Evolutionary conservation across 2,797 vertebrate genomes (phyloP).

Genomic region (Macropodus opercularis): DNA sequence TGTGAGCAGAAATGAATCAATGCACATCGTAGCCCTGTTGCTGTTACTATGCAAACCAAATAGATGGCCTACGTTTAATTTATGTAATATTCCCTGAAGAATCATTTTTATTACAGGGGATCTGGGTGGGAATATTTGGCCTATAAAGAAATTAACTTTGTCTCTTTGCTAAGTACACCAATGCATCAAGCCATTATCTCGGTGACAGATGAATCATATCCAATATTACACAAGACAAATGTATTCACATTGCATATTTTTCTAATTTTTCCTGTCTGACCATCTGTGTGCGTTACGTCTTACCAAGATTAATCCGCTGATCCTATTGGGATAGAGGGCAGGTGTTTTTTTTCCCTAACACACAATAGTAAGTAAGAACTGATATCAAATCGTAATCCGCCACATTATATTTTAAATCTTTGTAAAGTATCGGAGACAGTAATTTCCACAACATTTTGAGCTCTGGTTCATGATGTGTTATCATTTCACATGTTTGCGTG

Average conservation of each 20-base stretch:
- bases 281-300: constrained; percentile 91
- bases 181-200: constrained; percentile 90
- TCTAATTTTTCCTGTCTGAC: constrained; percentile 94
- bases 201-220: constrained; percentile 88
- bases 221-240: constrained; percentile 88
- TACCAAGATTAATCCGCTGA: constrained; percentile 93
- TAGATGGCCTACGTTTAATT: constrained; percentile 83
- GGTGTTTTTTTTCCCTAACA: constrained; percentile 84
- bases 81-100: constrained; percentile 82
- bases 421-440: constrained; percentile 82
- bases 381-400: constrained; percentile 88
- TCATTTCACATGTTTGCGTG: constrained; percentile 15
- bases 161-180: constrained; percentile 86
- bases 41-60: constrained; percentile 81
- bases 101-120: constrained; percentile 81
- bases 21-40: constrained; percentile 67
- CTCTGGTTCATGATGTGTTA: constrained; percentile 45
- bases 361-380: constrained; percentile 84
- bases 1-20: constrained; percentile 73
- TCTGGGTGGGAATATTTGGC: constrained; percentile 81
- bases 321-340: constrained; percentile 87
- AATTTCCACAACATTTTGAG: constrained; percentile 70
- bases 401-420: constrained; percentile 84
- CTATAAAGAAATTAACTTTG: constrained; percentile 88
- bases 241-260: constrained; percentile 94